Evolutionary conservation across 1,140 invertebrate genomes (phyloP).

Genomic region (Carcinoscorpius rotundicauda): DNA sequence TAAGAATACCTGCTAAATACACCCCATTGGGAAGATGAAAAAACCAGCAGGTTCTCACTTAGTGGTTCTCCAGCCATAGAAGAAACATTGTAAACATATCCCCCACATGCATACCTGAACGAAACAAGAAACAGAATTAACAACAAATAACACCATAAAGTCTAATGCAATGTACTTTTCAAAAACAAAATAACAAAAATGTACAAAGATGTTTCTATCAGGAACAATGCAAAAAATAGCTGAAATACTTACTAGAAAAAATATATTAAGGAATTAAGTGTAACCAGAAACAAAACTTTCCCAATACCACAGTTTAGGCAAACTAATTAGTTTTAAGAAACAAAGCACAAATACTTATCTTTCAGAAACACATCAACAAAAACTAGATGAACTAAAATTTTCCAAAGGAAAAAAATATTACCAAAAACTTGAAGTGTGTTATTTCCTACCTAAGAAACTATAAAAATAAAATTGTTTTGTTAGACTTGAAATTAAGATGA

Average conservation of each 20-base stretch:
- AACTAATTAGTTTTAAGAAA: too few species aligned
- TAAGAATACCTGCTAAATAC: slow-evolving; percentile 1
- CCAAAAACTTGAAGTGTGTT: too few species aligned
- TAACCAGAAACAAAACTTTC: too few species aligned
- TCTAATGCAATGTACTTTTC: neutral
- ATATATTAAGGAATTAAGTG: neutral
- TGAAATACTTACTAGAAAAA: neutral
- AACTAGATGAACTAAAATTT: too few species aligned
- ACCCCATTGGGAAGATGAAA: neutral
- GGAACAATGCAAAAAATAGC: neutral
- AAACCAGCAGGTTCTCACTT: neutral
- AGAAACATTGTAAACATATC: neutral
- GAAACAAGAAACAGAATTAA: too few species aligned
- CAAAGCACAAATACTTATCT: too few species aligned
- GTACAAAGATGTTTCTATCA: neutral
- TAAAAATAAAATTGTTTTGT: too few species aligned
- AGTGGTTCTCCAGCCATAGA: neutral
- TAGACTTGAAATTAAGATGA: too few species aligned
- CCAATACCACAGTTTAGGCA: too few species aligned
- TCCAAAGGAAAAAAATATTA: too few species aligned
- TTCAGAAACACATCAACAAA: too few species aligned
- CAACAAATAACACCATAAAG: neutral
- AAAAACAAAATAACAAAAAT: slow-evolving; percentile 1
- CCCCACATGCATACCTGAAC: neutral
- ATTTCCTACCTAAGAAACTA: too few species aligned